Evolutionary conservation across 2,113 vertebrate species (phyloP).

Genomic region (Apodemus sylvaticus): DNA sequence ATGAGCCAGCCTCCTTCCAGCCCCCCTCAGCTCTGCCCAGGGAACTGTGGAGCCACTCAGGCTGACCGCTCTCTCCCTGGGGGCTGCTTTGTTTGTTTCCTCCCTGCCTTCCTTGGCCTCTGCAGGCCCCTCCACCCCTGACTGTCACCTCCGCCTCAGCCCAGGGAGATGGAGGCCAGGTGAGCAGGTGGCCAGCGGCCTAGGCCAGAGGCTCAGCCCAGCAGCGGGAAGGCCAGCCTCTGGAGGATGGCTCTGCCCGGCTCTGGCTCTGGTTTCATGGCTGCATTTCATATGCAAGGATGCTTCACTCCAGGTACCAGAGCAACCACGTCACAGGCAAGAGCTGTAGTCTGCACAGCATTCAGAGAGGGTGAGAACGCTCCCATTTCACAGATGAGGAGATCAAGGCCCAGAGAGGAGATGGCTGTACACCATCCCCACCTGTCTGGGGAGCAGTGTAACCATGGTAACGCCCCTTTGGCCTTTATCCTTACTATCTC

Average conservation of each 20-base stretch:
- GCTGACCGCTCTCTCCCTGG: slow-evolving; percentile 21
- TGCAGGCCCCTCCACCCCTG: slow-evolving; percentile 70
- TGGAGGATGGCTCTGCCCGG: background rate
- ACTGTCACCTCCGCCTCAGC: slow-evolving; percentile 83
- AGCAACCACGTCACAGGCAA: background rate
- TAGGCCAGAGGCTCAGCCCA: slow-evolving; percentile 63
- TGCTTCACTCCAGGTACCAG: background rate
- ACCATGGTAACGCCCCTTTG: background rate
- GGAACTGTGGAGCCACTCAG: slow-evolving; percentile 68
- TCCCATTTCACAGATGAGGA: background rate
- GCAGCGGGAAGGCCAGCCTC: slow-evolving; percentile 61
- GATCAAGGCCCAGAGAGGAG: slow-evolving; percentile 1
- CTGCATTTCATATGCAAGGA: background rate
- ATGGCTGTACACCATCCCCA: background rate
- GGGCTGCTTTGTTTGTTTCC: slow-evolving; percentile 80
- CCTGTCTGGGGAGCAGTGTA: background rate
- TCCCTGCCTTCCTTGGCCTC: slow-evolving; percentile 91
- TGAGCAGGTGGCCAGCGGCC: slow-evolving; percentile 85
- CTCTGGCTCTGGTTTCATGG: background rate
- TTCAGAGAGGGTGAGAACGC: background rate
- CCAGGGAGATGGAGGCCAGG: slow-evolving; percentile 67
- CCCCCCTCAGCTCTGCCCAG: background rate
- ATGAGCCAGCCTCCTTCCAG: slow-evolving; percentile 59
- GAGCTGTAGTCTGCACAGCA: background rate
- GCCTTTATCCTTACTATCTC: background rate